Conservation (phyloP, 2,797 vertebrate genomes). For the Ceyx erithaca region DNA sequence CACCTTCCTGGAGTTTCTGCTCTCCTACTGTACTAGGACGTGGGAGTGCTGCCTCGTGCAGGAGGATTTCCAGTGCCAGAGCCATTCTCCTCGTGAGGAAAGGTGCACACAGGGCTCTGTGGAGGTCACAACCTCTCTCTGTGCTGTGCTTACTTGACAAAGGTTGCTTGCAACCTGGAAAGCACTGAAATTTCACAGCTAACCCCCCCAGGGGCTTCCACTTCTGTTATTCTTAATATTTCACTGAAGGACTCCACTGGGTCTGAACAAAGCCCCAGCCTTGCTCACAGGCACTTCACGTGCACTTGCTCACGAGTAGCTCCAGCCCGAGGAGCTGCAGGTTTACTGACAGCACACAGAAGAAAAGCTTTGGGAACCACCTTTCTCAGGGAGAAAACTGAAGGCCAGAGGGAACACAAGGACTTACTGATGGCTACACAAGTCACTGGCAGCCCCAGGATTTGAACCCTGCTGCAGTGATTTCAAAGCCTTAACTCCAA, state of each 20-base stretch:
- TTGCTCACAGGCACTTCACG: background rate
- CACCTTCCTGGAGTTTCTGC: background rate
- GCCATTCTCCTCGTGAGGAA: background rate
- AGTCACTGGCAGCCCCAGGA: background rate
- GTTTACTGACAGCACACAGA: background rate
- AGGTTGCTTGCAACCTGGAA: background rate
- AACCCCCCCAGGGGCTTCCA: background rate
- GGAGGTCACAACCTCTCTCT: slow-evolving; percentile 19
- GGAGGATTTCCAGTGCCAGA: background rate
- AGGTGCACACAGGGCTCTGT: background rate
- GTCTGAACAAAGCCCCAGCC: background rate
- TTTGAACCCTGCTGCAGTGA: rapidly evolving
- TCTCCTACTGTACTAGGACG: background rate
- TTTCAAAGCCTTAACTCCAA: background rate
- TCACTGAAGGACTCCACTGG: background rate
- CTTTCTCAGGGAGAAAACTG: background rate
- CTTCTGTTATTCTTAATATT: background rate
- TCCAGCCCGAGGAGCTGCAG: background rate
- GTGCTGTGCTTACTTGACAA: background rate
- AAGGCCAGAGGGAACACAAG: background rate
- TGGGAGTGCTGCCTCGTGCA: background rate
- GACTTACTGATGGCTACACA: background rate
- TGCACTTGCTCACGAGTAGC: background rate
- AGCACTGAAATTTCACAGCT: background rate
- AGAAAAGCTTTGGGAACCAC: background rate